phyloP scores from a whole-genome alignment of 2,888 invertebrate species.

The Diadegma fenestrale region DNA sequence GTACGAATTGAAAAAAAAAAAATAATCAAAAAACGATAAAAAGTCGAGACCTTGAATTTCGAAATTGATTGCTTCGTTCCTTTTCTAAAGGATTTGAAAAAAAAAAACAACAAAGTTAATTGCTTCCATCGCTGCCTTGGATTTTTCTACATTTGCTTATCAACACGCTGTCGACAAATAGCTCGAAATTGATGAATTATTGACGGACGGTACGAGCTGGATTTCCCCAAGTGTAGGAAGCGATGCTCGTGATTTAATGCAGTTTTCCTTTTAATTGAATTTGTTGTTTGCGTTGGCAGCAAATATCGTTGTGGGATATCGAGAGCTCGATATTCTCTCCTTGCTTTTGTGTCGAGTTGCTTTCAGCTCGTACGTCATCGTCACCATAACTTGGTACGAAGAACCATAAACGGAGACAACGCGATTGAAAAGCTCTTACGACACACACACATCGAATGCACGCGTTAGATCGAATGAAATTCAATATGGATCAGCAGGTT shows the following conservation, averaged over 20 bases:
- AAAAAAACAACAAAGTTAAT: conserved; percentile 8
- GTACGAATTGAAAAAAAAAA: background rate
- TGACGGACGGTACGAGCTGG: conserved; percentile 1
- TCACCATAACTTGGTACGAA: conserved; percentile 35
- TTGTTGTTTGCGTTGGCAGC: conserved; percentile 36
- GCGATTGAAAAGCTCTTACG: conserved; percentile 3
- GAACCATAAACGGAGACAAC: conserved; percentile 57
- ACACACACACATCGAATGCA: background rate
- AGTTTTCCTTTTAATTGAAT: conserved; percentile 16
- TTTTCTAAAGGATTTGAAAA: background rate
- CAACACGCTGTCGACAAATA: conserved; percentile 18
- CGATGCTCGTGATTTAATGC: background rate
- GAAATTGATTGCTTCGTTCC: background rate
- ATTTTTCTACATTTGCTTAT: conserved; percentile 46
- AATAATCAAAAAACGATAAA: no score
- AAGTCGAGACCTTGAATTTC: background rate
- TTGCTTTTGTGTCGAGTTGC: conserved; percentile 30
- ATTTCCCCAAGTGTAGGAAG: conserved; percentile 33
- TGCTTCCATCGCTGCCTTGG: background rate
- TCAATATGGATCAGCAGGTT: background rate
- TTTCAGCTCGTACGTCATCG: conserved; percentile 37
- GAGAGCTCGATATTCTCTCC: conserved; percentile 44
- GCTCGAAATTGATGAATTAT: conserved; percentile 52
- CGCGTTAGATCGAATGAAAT: conserved; percentile 24
- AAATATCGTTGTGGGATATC: conserved; percentile 37